Percentiles rank a stretch among this genome's conserved stretches.
Conservation (phyloP, 2,113 vertebrate species). For the Urocitellus parryii region DNA sequence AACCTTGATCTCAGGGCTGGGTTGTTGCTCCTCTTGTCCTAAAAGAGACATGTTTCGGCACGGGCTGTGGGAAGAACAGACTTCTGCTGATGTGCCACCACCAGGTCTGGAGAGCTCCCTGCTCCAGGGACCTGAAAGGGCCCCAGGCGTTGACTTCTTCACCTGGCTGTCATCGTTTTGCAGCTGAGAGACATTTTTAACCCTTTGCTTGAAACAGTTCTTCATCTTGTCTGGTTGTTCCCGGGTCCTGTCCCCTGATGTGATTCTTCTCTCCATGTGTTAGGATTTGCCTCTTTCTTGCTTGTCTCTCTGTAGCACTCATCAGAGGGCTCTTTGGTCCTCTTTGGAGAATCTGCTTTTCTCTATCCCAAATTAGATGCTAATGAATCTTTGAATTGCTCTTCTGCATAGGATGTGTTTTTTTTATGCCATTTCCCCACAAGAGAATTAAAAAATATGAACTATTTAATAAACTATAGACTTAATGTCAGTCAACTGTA, state of each 20-base stretch:
- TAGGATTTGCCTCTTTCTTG: background rate
- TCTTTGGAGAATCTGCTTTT: constrained; percentile 63
- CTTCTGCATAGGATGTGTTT: constrained; percentile 47
- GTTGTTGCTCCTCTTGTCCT: background rate
- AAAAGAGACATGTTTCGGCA: background rate
- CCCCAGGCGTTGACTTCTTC: background rate
- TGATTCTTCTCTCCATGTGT: background rate
- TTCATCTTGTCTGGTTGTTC: background rate
- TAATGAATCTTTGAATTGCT: constrained; percentile 65
- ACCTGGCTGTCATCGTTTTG: background rate
- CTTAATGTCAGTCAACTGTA: constrained; percentile 69
- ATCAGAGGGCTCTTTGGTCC: constrained; percentile 25
- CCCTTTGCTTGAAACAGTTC: background rate
- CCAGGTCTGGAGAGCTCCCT: background rate
- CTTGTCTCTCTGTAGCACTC: constrained; percentile 44
- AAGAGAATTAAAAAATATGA: constrained; percentile 69
- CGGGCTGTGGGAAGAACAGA: background rate
- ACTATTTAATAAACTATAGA: constrained; percentile 72
- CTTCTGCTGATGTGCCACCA: background rate
- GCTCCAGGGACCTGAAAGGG: background rate
- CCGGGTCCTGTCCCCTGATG: background rate
- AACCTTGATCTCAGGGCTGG: background rate
- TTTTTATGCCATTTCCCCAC: background rate
- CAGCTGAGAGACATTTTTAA: background rate
- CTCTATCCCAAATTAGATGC: constrained; percentile 64